Percentiles rank a stretch among this genome's conserved stretches.
phyloP scores from a whole-genome alignment of 2,888 invertebrate species.

The Arctia plantaginis region DNA sequence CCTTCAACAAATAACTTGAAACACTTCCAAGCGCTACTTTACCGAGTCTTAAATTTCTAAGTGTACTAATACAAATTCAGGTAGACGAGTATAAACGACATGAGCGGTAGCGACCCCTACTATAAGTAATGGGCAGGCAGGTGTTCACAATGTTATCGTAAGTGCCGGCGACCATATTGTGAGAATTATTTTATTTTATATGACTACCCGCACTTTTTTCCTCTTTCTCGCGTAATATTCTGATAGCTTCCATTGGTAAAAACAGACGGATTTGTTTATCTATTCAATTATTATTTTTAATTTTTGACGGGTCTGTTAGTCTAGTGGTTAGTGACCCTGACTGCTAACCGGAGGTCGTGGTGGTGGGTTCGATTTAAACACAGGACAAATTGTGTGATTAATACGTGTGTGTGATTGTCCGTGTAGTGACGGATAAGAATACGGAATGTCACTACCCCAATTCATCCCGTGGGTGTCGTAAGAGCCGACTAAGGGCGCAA shows the following conservation, averaged over 20 bases:
- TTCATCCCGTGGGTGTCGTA: too few relatives aligned
- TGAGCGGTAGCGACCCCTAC: constrained; percentile 43
- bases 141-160: constrained; percentile 45
- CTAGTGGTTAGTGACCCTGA: too few relatives aligned
- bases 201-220: constrained; percentile 26
- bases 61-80: constrained; percentile 42
- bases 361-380: too few relatives aligned
- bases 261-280: constrained; percentile 12
- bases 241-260: constrained; percentile 31
- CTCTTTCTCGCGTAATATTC: constrained; percentile 29
- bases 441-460: too few relatives aligned
- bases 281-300: too few relatives aligned
- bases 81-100: constrained; percentile 31
- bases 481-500: too few relatives aligned
- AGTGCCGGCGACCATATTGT: constrained; percentile 47
- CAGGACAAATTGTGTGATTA: too few relatives aligned
- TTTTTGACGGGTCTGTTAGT: too few relatives aligned
- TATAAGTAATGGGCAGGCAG: constrained; percentile 49
- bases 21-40: background rate
- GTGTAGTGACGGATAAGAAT: too few relatives aligned
- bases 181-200: constrained; percentile 50
- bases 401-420: too few relatives aligned
- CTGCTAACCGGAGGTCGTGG: too few relatives aligned
- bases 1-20: background rate
- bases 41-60: constrained; percentile 6